Percentiles rank a stretch among this genome's conserved stretches.
Evolutionary conservation across 1,140 invertebrate species (phyloP).

Genomic region (Rhyzopertha dominica): DNA sequence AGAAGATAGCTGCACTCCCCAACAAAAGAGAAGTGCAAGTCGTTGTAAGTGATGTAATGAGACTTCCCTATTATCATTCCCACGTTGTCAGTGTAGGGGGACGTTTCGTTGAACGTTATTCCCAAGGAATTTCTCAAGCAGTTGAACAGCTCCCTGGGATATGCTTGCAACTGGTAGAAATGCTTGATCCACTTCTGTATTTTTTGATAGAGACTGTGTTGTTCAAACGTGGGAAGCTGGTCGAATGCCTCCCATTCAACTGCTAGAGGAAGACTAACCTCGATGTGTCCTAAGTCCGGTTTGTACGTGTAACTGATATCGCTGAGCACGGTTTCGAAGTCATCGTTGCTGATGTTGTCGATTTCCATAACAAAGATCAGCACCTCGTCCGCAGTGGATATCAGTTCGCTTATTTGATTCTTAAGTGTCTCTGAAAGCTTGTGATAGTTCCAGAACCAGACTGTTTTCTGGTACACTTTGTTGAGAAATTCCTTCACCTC

Average conservation of each 20-base stretch:
- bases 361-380: slow-evolving; percentile 11
- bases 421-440: slow-evolving; percentile 17
- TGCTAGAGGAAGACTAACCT: slow-evolving; percentile 59
- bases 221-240: slow-evolving; percentile 56
- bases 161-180: too few relatives aligned
- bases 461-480: slow-evolving; percentile 18
- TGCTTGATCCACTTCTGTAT: slow-evolving; percentile 18
- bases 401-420: slow-evolving; percentile 6
- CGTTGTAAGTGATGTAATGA: slow-evolving; percentile 65
- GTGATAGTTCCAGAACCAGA: slow-evolving; percentile 24
- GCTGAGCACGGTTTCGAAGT: slow-evolving; percentile 12
- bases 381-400: slow-evolving; percentile 9
- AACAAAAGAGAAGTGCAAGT: slow-evolving; percentile 54
- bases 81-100: slow-evolving; percentile 43
- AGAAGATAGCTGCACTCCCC: slow-evolving; percentile 61
- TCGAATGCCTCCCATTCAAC: slow-evolving; percentile 63
- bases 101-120: too few relatives aligned
- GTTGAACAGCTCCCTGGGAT: too few relatives aligned
- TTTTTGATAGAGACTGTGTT: slow-evolving; percentile 45
- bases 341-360: slow-evolving; percentile 1
- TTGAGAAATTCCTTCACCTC: slow-evolving; percentile 17
- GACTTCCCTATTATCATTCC: slow-evolving; percentile 56
- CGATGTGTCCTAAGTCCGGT: slow-evolving; percentile 55
- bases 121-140: too few relatives aligned
- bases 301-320: slow-evolving; percentile 60